Percentiles rank a stretch among this genome's conserved stretches.
Evolutionary conservation across 1,140 invertebrate species (phyloP).

Genomic region (Trypoxylus dichotomus): DNA sequence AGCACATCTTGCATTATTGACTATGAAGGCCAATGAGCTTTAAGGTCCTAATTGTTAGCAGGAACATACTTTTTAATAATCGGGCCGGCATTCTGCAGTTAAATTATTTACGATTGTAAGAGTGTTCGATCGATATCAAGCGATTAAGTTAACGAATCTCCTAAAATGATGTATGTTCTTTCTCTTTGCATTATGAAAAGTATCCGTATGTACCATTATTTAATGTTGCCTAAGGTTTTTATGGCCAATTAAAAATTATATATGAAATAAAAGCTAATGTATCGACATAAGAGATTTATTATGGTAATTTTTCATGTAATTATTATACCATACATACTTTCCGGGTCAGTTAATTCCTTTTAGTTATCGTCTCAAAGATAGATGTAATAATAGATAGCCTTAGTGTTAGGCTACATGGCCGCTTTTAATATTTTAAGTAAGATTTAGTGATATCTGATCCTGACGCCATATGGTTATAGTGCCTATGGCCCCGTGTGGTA

Average conservation of each 20-base stretch:
- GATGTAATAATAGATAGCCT: slow-evolving; percentile 15
- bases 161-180: neutral
- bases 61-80: too few relatives aligned
- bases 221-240: neutral
- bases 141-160: neutral
- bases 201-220: neutral
- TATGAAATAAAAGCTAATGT: neutral
- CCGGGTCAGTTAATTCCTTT: neutral
- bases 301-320: slow-evolving; percentile 22
- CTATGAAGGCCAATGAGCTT: too few relatives aligned
- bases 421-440: slow-evolving; percentile 25
- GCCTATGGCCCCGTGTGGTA: neutral
- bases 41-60: too few relatives aligned
- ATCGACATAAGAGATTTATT: slow-evolving; percentile 10
- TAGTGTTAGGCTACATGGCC: slow-evolving; percentile 10
- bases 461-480: slow-evolving; percentile 1
- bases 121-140: too few relatives aligned
- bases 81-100: neutral
- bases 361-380: neutral
- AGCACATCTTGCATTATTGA: too few relatives aligned
- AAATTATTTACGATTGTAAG: neutral
- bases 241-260: slow-evolving; percentile 7
- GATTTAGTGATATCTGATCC: slow-evolving; percentile 20
- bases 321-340: neutral
- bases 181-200: neutral